Evolutionary conservation across 2,797 vertebrate species (phyloP).

Genomic region (Myripristis jacobus): DNA sequence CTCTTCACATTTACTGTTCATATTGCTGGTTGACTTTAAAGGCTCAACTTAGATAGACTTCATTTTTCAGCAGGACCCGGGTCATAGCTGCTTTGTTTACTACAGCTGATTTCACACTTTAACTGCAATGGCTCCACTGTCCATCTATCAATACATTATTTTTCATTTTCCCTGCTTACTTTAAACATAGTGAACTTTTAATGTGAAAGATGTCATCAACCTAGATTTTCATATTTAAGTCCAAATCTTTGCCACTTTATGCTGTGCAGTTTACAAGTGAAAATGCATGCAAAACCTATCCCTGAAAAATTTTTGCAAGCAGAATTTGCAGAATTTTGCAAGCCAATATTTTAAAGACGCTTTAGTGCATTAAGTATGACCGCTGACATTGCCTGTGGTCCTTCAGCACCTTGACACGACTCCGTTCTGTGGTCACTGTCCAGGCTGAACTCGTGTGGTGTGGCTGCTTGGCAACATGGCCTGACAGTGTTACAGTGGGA

Average conservation of each 20-base stretch:
- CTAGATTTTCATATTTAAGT: constrained; percentile 1
- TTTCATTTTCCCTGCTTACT: constrained; percentile 17
- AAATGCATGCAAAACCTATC: background rate
- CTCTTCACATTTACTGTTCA: constrained; percentile 21
- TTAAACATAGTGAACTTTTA: background rate
- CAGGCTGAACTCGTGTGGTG: constrained; percentile 14
- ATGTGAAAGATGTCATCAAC: background rate
- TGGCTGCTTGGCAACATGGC: constrained; percentile 57
- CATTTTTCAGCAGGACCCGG: constrained; percentile 41
- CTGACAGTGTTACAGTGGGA: constrained; percentile 54
- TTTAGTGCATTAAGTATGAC: background rate
- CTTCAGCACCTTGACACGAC: constrained; percentile 15
- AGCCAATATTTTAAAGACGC: background rate
- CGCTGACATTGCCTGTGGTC: constrained; percentile 12
- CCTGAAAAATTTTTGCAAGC: no score
- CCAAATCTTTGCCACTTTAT: background rate
- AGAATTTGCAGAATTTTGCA: no score
- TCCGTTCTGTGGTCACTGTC: constrained; percentile 5
- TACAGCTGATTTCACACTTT: constrained; percentile 35
- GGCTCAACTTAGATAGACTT: constrained; percentile 36
- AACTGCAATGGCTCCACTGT: background rate
- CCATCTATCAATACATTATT: constrained; percentile 23
- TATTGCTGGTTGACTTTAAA: constrained; percentile 44
- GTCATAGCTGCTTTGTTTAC: constrained; percentile 41
- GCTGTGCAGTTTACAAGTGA: background rate